Evolutionary conservation across 2,888 invertebrate species (phyloP), one percentile per base, ranked within the genome.

Genomic region (Acronicta alni): DNA sequence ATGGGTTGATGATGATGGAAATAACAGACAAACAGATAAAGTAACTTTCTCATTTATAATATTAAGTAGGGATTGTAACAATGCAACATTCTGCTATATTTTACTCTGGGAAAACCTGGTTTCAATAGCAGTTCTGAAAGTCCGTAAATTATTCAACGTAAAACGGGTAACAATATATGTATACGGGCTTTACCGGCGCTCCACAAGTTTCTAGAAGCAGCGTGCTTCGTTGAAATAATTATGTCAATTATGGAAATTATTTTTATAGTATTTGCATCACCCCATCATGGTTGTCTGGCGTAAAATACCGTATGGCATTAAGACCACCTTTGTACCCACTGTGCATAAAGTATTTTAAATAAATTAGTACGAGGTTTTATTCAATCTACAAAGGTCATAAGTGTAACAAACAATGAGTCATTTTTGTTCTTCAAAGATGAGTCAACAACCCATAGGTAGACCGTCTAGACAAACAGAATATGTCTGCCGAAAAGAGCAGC

Each of bases 401-500:
- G 10, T 43, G 3, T 15, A n/a, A 42, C 9, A 4, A 10, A 15
- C 14, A 26, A 15, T 30, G 30, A 30, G 12, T 12, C 30, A 12
- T 30, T 30, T 30, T 12, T 26, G 30, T 35, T 10, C 32, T 45
- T 17, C 30, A 35, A 16, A 46, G 47, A 44, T 43, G 23, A 54
- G 38, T 48, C 51, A 39, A 26, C 20, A 35, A 52, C 26, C 43
- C 20, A 1, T 32, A 9, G 17, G 38, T 16, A 44, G 14, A 35
- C 32, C 12, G 62, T 72, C 68, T 67, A 68, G 72, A 67, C 61
- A 67, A 59, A 67, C 60, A 44, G 54, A 38, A 16, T 44, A 10
- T 16, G 14, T 12, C 10, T 7, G 2, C 23, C 15, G n/a, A 51
- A 39, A 44, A 23, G 30, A 37, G 38, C 14, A 9, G 10, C 0